These are phyloP conservation scores for Agelaius tricolor DNA, from an alignment of 2,113 vertebrate genomes.

Conservation along the genomic window DNA sequence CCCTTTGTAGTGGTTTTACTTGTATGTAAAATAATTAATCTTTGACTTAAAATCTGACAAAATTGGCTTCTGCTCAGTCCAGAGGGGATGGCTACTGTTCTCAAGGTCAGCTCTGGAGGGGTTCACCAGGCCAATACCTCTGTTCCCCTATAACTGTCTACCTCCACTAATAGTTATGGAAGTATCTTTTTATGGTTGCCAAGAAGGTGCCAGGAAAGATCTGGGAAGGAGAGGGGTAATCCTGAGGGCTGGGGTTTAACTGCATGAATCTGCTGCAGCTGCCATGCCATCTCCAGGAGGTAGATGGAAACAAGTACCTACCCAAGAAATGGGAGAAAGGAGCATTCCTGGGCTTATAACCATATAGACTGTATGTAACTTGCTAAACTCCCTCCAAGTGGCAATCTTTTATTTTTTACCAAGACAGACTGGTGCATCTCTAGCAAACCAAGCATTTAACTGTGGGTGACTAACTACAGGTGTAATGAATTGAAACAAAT, in stretches of 20 bases:
- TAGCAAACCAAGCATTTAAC: not conserved
- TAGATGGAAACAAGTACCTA: not conserved
- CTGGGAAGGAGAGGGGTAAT: not conserved
- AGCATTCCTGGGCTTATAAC: not conserved
- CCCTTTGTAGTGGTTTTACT: not conserved
- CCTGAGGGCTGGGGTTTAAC: not conserved
- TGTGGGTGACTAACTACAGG: not conserved
- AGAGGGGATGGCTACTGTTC: not conserved
- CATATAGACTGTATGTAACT: not conserved
- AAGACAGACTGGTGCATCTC: not conserved
- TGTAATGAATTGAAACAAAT: not conserved
- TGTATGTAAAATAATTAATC: not conserved
- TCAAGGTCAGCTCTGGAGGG: not conserved
- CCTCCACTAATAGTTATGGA: not conserved
- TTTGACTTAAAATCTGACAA: not conserved
- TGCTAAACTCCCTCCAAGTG: not conserved
- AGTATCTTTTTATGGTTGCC: not conserved
- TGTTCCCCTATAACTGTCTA: fast-evolving
- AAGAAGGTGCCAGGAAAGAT: not conserved
- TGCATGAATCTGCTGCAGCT: not conserved
- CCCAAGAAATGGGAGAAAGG: not conserved
- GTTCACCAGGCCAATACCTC: not conserved
- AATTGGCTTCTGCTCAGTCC: not conserved
- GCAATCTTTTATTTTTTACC: not conserved
- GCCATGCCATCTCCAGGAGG: not conserved